These are phyloP conservation scores for Agrypnus murinus DNA, from an alignment of 2,888 invertebrate genomes.

Conservation along the genomic window DNA sequence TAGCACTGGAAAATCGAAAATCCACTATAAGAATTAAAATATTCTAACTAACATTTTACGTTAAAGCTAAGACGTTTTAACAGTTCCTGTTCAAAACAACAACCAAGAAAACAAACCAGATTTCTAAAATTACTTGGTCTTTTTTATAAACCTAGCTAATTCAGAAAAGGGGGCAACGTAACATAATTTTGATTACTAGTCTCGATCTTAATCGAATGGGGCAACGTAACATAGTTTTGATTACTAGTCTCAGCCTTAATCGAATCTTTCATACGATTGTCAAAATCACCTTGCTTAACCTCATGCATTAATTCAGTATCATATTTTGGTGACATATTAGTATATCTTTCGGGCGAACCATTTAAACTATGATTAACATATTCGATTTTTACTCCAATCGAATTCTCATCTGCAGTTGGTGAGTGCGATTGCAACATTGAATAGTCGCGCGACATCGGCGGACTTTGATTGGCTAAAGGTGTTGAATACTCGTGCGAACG, in stretches of 20 bases:
- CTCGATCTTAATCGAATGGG: conserved; percentile 76
- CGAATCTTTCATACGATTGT: conserved; percentile 66
- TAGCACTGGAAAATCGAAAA: conserved; percentile 4
- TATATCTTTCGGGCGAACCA: conserved; percentile 76
- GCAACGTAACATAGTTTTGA: conserved; percentile 81
- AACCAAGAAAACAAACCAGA: not conserved
- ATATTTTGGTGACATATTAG: conserved; percentile 77
- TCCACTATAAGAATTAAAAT: not conserved
- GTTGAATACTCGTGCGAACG: conserved; percentile 79
- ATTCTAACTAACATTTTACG: too few species aligned
- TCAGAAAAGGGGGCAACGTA: conserved; percentile 85
- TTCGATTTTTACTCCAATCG: conserved; percentile 69
- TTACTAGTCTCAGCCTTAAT: conserved; percentile 68
- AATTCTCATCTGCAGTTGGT: conserved; percentile 71
- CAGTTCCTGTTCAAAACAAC: not conserved
- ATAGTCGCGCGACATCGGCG: conserved; percentile 78
- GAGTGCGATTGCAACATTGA: conserved; percentile 80
- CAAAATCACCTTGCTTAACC: conserved; percentile 72
- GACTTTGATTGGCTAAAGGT: conserved; percentile 75
- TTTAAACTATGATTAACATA: conserved; percentile 70
- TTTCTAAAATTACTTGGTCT: conserved; percentile 22
- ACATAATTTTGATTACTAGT: conserved; percentile 77
- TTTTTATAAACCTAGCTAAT: conserved; percentile 68
- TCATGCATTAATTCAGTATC: conserved; percentile 73
- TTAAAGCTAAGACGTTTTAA: too few species aligned